These are phyloP conservation scores for Phoxinus phoxinus DNA, from an alignment of 2,113 vertebrate genomes.

Conservation along the genomic window DNA sequence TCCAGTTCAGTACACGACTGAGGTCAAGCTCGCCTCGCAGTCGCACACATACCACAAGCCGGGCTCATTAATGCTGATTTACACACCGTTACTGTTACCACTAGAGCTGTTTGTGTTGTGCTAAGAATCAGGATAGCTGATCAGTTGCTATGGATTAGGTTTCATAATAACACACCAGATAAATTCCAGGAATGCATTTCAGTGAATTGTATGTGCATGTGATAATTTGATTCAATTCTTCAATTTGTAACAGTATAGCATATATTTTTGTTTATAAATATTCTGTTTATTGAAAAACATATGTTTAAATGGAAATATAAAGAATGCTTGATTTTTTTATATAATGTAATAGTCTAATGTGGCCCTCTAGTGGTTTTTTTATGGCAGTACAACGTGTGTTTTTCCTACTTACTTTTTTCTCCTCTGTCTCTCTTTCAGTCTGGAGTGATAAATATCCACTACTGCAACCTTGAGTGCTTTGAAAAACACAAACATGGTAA, in stretches of 20 bases:
- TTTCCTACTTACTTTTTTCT: conserved; percentile 91
- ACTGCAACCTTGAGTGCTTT: conserved; percentile 95
- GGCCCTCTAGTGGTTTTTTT: conserved; percentile 67
- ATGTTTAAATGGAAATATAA: not conserved
- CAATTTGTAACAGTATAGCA: not conserved
- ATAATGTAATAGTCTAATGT: not conserved
- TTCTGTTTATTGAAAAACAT: not conserved
- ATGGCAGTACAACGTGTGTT: conserved; percentile 1
- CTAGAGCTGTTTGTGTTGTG: not conserved
- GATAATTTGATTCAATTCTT: not conserved
- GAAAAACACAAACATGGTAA: conserved; percentile 21
- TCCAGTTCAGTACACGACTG: not conserved
- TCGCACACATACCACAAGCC: conserved; percentile 46
- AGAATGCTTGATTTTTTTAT: not conserved
- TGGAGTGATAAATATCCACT: conserved; percentile 97
- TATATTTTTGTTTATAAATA: not conserved
- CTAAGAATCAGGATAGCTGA: not conserved
- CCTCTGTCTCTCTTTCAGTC: conserved; percentile 93
- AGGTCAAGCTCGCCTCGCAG: conserved; percentile 15
- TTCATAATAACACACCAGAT: not conserved
- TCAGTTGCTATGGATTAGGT: conserved; percentile 22
- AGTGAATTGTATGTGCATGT: not conserved
- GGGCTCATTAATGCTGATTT: conserved; percentile 61
- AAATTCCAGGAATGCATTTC: not conserved
- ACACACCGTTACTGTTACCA: conserved; percentile 55